A percentile compares a stretch with the other conserved stretches of the same genome.
These are phyloP conservation scores for Muntiacus reevesi DNA, from an alignment of 2,113 vertebrate species.

Conservation along the genomic window DNA sequence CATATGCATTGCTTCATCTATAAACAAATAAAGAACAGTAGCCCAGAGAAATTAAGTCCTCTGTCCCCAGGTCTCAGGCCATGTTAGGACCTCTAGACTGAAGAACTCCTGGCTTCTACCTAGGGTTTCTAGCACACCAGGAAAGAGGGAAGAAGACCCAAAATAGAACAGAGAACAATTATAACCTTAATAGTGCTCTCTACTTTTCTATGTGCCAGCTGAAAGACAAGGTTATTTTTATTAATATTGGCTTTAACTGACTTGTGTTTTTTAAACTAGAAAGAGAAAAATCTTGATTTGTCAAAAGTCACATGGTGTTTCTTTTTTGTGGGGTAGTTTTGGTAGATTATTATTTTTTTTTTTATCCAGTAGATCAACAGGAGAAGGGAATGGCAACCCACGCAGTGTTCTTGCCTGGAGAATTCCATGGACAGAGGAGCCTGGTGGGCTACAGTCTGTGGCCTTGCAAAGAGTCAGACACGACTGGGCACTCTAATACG, in stretches of 20 bases:
- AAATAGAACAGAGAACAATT: not conserved
- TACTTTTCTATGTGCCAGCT: not conserved
- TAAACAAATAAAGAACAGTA: not conserved
- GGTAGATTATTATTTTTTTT: not conserved
- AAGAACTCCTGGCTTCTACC: not conserved
- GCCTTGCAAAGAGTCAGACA: not conserved
- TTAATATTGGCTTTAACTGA: not conserved
- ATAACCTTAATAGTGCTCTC: not conserved
- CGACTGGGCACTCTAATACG: fast-evolving
- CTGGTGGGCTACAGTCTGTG: not conserved
- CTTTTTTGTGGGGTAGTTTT: not conserved
- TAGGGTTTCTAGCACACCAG: not conserved
- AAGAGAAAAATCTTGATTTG: not conserved
- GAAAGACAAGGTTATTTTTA: constrained; percentile 12
- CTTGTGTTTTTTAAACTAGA: not conserved
- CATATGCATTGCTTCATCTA: not conserved
- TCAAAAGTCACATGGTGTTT: not conserved
- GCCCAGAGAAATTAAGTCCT: not conserved
- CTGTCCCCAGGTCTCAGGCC: not conserved
- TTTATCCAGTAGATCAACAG: not conserved
- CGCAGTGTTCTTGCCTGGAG: not conserved
- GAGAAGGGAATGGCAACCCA: not conserved
- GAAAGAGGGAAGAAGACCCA: not conserved
- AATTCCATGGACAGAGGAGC: not conserved
- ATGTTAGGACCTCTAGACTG: not conserved